phyloP scores from a whole-genome alignment of 2,797 vertebrate genomes.

The Molossus molossus region DNA sequence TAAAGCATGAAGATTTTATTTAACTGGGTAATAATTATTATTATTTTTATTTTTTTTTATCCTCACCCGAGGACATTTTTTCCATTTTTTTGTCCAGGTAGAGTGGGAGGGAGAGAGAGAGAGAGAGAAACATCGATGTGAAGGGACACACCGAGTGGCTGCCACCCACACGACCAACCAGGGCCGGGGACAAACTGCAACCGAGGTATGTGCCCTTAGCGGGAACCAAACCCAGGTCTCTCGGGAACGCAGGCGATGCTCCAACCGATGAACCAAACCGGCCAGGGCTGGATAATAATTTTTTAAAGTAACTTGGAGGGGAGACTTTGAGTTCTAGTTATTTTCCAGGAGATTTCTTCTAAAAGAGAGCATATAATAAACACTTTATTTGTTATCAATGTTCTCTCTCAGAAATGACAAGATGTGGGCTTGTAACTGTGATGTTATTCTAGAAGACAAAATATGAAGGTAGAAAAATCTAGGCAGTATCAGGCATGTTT shows the following conservation, averaged over 20 bases:
- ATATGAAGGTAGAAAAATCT: not conserved
- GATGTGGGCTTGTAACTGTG: not conserved
- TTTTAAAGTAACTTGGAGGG: not conserved
- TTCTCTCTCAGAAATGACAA: not conserved
- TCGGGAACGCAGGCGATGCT: too few relatives aligned
- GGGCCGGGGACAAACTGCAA: too few relatives aligned
- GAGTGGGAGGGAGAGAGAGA: too few relatives aligned
- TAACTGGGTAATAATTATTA: not conserved
- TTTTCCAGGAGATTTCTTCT: not conserved
- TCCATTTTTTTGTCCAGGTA: too few relatives aligned
- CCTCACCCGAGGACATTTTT: too few relatives aligned
- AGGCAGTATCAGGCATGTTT: not conserved
- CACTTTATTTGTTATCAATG: constrained; percentile 9
- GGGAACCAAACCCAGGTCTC: too few relatives aligned
- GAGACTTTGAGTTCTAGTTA: not conserved
- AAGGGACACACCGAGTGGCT: too few relatives aligned
- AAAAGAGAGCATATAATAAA: constrained; percentile 29
- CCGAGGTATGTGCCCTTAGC: too few relatives aligned
- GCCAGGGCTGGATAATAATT: not conserved
- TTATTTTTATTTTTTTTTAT: too few relatives aligned
- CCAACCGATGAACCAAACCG: too few relatives aligned
- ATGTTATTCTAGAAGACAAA: constrained; percentile 18
- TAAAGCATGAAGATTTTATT: not conserved
- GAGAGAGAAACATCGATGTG: too few relatives aligned
- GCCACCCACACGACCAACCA: too few relatives aligned